These are phyloP conservation scores for Ectemnius continuus DNA, from an alignment of 2,888 invertebrate genomes.

Conservation along the genomic window DNA sequence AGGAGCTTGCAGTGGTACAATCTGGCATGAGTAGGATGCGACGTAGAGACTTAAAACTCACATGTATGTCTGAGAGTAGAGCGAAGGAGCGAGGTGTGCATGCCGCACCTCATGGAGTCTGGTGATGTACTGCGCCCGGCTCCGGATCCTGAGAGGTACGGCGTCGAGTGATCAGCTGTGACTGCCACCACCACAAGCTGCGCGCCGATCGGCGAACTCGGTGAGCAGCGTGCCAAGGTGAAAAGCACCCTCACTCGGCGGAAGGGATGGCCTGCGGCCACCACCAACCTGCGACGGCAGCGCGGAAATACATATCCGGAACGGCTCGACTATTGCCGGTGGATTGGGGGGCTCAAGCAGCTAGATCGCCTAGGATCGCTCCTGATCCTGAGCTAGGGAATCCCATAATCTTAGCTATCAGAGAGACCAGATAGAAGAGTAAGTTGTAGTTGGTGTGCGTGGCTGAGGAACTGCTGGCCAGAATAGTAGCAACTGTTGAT, in stretches of 20 bases:
- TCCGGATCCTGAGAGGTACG: conserved; percentile 20
- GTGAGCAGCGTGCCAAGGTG: conserved; percentile 44
- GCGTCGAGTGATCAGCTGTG: conserved; percentile 46
- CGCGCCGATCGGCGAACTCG: conserved; percentile 40
- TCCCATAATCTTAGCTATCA: neutral
- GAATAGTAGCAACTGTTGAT: conserved; percentile 55
- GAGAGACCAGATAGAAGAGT: neutral
- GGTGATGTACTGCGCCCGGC: conserved; percentile 16
- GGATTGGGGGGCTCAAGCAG: too few species aligned
- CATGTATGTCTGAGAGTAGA: too few species aligned
- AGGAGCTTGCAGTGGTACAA: too few species aligned
- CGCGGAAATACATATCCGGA: too few species aligned
- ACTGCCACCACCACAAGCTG: conserved; percentile 22
- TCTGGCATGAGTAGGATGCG: too few species aligned
- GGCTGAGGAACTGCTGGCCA: conserved; percentile 36
- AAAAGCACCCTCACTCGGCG: conserved; percentile 49
- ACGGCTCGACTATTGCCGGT: too few species aligned
- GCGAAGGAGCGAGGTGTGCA: neutral
- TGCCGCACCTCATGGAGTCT: conserved; percentile 37
- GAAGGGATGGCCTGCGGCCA: conserved; percentile 35
- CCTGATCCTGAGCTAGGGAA: too few species aligned
- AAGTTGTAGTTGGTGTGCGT: conserved; percentile 16
- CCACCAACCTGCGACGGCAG: too few species aligned
- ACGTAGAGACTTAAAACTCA: too few species aligned
- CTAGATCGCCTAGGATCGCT: too few species aligned